Percentiles rank a stretch among this genome's conserved stretches.
Conservation (phyloP, 2,797 vertebrate genomes). For the Falco berigora region DNA sequence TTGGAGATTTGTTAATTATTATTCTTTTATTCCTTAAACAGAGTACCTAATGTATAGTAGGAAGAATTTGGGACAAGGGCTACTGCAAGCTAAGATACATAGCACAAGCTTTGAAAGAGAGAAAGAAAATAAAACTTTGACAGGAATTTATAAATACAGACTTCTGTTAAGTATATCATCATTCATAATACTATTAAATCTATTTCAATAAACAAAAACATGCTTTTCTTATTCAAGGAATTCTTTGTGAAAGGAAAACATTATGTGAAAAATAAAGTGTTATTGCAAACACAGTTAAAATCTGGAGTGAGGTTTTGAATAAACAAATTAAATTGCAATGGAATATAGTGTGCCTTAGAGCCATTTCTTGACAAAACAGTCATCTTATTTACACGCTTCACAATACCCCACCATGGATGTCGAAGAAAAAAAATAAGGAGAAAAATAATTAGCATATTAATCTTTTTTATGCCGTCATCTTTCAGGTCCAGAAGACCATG, state of each 20-base stretch:
- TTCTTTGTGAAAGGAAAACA: slow-evolving; percentile 80
- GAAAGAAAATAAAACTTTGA: slow-evolving; percentile 69
- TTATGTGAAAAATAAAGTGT: slow-evolving; percentile 93
- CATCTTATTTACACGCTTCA: slow-evolving; percentile 99
- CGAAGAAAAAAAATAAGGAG: slow-evolving; percentile 94
- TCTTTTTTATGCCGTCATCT: slow-evolving; percentile 99
- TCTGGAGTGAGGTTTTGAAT: slow-evolving; percentile 85
- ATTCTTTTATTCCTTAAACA: neutral
- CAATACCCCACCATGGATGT: slow-evolving; percentile 97
- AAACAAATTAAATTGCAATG: slow-evolving; percentile 86
- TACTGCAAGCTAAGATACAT: neutral
- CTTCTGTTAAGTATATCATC: slow-evolving; percentile 71
- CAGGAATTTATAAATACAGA: slow-evolving; percentile 74
- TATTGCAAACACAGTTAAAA: slow-evolving; percentile 89
- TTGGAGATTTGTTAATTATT: neutral
- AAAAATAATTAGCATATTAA: slow-evolving; percentile 99
- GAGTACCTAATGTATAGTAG: neutral
- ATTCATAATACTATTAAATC: slow-evolving; percentile 79
- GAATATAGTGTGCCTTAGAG: slow-evolving; percentile 82
- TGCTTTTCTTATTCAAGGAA: slow-evolving; percentile 74
- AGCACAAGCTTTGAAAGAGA: neutral
- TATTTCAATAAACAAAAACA: slow-evolving; percentile 81
- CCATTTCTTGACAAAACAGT: slow-evolving; percentile 98
- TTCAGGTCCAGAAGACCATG: slow-evolving; percentile 96
- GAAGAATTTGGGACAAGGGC: neutral